phyloP scores from a whole-genome alignment of 1,140 invertebrate genomes.

The Sweltsa coloradensis region DNA sequence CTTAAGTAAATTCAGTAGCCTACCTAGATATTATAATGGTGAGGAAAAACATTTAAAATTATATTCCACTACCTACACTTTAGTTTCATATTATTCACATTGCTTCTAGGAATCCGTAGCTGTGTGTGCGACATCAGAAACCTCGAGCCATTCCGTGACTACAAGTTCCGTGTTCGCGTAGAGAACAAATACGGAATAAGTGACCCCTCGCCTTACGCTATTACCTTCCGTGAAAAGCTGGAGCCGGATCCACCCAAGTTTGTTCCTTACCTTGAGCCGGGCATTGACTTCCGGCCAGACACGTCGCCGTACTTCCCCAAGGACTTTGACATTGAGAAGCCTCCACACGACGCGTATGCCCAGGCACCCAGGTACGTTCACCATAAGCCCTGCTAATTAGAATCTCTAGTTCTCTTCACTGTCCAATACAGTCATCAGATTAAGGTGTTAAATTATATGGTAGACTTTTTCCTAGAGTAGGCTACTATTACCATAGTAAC shows the following conservation, averaged over 20 bases:
- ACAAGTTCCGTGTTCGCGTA: constrained; percentile 85
- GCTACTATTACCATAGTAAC: too few relatives aligned
- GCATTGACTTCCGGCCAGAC: constrained; percentile 74
- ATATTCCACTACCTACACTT: background rate
- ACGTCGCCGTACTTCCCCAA: constrained; percentile 81
- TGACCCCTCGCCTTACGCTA: constrained; percentile 79
- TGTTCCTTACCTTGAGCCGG: constrained; percentile 63
- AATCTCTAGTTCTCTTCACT: too few relatives aligned
- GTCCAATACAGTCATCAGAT: too few relatives aligned
- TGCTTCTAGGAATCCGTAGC: constrained; percentile 52
- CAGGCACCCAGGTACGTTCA: constrained; percentile 46
- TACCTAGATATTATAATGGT: too few relatives aligned
- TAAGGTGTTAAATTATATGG: too few relatives aligned
- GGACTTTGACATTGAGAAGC: constrained; percentile 79
- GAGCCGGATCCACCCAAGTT: constrained; percentile 68
- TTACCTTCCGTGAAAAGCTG: constrained; percentile 66
- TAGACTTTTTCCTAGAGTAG: too few relatives aligned
- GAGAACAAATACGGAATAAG: constrained; percentile 96
- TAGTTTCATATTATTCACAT: background rate
- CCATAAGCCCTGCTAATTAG: too few relatives aligned
- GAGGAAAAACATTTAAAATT: too few relatives aligned
- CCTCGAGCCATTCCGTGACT: constrained; percentile 75
- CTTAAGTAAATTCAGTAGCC: too few relatives aligned
- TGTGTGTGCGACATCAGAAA: constrained; percentile 75
- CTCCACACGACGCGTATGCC: constrained; percentile 67